A percentile compares a stretch with the other conserved stretches of the same genome.
These are phyloP conservation scores for Leptopilina boulardi DNA, from an alignment of 1,140 invertebrate species.

Conservation along the genomic window DNA sequence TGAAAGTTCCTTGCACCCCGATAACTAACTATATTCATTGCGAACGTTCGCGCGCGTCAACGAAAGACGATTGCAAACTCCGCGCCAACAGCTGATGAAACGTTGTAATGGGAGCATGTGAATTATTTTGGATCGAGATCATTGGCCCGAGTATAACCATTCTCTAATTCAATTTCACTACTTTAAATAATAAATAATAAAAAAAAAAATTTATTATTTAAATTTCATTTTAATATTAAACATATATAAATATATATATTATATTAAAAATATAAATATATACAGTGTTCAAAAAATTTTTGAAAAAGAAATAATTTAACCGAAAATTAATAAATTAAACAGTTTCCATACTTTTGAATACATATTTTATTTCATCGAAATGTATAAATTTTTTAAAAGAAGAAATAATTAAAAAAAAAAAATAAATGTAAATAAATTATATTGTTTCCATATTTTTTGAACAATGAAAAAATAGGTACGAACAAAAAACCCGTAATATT, in stretches of 20 bases:
- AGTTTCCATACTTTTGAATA: no score
- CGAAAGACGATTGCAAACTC: constrained; percentile 35
- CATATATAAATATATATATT: neutral
- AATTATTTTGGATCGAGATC: constrained; percentile 65
- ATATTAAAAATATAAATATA: neutral
- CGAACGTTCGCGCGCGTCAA: constrained; percentile 34
- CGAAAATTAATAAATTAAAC: no score
- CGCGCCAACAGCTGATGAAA: constrained; percentile 57
- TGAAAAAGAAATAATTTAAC: no score
- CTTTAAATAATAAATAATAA: constrained; percentile 8
- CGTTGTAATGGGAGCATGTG: constrained; percentile 53
- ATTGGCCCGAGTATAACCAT: constrained; percentile 53
- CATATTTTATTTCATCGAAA: no score
- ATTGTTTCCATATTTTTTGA: no score
- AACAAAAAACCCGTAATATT: no score
- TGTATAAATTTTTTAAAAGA: no score
- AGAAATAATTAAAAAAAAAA: no score
- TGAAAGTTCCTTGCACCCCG: constrained; percentile 43
- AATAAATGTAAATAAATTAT: no score
- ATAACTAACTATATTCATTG: constrained; percentile 38
- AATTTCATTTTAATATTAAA: neutral
- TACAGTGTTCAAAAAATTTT: no score
- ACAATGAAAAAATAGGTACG: no score
- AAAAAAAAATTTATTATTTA: neutral
- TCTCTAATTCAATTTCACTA: no score